phyloP scores from a whole-genome alignment of 2,113 vertebrate species.

The Potamarius usumacintae region DNA sequence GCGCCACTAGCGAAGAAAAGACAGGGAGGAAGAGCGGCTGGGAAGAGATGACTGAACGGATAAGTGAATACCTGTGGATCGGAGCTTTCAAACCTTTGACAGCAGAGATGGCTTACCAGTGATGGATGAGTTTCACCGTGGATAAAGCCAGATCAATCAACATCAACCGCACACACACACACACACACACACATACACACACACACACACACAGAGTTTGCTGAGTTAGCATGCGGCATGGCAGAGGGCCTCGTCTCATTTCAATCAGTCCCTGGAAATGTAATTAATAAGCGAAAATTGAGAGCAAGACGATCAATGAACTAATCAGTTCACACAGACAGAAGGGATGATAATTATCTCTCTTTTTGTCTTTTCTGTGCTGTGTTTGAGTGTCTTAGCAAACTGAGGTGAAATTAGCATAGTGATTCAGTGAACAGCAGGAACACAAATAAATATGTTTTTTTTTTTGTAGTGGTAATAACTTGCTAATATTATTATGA shows the following conservation, averaged over 20 bases:
- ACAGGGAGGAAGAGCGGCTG: background rate
- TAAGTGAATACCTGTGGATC: slow-evolving; percentile 43
- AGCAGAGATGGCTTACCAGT: slow-evolving; percentile 22
- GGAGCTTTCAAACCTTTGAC: slow-evolving; percentile 36
- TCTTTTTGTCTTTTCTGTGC: background rate
- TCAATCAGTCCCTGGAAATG: slow-evolving; percentile 46
- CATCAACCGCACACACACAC: slow-evolving; percentile 44
- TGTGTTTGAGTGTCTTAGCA: background rate
- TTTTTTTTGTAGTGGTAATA: background rate
- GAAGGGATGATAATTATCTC: slow-evolving; percentile 61
- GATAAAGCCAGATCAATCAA: slow-evolving; percentile 59
- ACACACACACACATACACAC: slow-evolving; percentile 2
- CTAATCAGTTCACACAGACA: slow-evolving; percentile 65
- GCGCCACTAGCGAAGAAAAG: background rate
- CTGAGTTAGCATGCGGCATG: slow-evolving; percentile 41
- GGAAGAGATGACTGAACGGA: slow-evolving; percentile 38
- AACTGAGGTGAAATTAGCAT: background rate
- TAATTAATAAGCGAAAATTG: slow-evolving; percentile 53
- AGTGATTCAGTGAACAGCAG: background rate
- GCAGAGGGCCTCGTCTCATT: slow-evolving; percentile 1
- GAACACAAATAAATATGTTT: background rate
- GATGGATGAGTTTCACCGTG: slow-evolving; percentile 42
- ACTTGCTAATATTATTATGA: background rate
- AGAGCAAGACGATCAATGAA: slow-evolving; percentile 62
- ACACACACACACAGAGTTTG: slow-evolving; percentile 11